Evolutionary conservation across 2,113 vertebrate species (phyloP).

Genomic region (Seriola aureovittata): DNA sequence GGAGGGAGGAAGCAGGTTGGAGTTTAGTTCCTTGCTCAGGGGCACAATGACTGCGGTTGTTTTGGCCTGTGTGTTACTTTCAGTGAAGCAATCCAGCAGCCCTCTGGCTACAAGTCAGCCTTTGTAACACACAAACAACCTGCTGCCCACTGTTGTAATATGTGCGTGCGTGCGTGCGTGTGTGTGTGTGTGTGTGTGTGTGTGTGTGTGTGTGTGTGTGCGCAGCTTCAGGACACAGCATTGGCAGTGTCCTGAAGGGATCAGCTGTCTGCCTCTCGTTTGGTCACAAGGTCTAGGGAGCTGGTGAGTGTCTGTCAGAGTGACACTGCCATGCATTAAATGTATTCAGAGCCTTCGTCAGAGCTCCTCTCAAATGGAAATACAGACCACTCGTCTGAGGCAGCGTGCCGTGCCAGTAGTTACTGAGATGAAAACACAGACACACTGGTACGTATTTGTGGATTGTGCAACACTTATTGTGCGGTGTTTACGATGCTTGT

Average conservation of each 20-base stretch:
- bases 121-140: constrained; percentile 46
- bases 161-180: neutral
- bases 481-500: neutral
- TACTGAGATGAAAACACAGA: constrained; percentile 28
- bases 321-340: constrained; percentile 20
- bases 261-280: constrained; percentile 63
- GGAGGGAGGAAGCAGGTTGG: neutral
- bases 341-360: constrained; percentile 1
- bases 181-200: neutral
- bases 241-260: constrained; percentile 36
- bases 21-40: constrained; percentile 15
- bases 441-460: constrained; percentile 32
- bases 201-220: neutral
- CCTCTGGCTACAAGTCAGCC: constrained; percentile 44
- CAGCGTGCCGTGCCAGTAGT: neutral
- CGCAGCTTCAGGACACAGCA: constrained; percentile 10
- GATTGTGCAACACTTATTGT: neutral
- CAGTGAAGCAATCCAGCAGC: constrained; percentile 25
- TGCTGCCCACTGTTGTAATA: constrained; percentile 36
- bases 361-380: constrained; percentile 24
- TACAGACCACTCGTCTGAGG: neutral
- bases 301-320: constrained; percentile 38
- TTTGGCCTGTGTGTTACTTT: constrained; percentile 38
- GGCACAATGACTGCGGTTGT: constrained; percentile 23
- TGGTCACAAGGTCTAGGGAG: constrained; percentile 60